Percentiles rank a stretch among this genome's conserved stretches.
Evolutionary conservation across 2,113 vertebrate genomes (phyloP).

Genomic region (Paralichthys olivaceus): DNA sequence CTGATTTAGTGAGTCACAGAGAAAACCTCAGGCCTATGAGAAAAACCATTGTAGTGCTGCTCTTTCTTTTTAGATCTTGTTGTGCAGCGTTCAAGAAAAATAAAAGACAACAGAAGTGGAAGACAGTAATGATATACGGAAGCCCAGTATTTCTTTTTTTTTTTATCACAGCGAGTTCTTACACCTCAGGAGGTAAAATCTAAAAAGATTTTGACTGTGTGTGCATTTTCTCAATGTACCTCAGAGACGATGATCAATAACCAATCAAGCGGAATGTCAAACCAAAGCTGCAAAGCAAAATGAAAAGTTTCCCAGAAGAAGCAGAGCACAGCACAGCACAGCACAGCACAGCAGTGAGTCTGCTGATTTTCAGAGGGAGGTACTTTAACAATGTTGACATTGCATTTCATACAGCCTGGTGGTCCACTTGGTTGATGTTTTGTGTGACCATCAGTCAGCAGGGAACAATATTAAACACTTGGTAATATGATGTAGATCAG

Average conservation of each 20-base stretch:
- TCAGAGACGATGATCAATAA: conserved; percentile 48
- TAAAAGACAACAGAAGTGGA: not conserved
- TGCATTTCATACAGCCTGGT: conserved; percentile 25
- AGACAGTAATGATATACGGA: conserved; percentile 2
- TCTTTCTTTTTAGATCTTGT: no score
- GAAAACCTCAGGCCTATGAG: no score
- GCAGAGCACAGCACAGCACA: not conserved
- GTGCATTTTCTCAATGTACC: conserved; percentile 19
- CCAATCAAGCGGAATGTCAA: conserved; percentile 40
- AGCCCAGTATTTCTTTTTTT: not conserved
- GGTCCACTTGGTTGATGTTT: conserved; percentile 23
- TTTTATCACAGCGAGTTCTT: not conserved
- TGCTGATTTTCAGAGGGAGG: conserved; percentile 15
- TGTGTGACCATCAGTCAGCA: conserved; percentile 46
- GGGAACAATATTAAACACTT: conserved; percentile 60
- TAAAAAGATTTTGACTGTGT: conserved; percentile 24
- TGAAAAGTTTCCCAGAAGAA: conserved; percentile 28
- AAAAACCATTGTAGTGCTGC: no score
- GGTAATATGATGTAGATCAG: conserved; percentile 71
- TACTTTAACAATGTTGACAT: conserved; percentile 24
- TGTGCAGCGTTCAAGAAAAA: not conserved
- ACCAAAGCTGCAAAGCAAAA: conserved; percentile 8
- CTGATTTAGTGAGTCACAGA: no score
- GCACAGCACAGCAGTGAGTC: not conserved
- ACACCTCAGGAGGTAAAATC: conserved; percentile 25